Conservation (phyloP, 1,140 invertebrate genomes). For the Tachypleus tridentatus region DNA sequence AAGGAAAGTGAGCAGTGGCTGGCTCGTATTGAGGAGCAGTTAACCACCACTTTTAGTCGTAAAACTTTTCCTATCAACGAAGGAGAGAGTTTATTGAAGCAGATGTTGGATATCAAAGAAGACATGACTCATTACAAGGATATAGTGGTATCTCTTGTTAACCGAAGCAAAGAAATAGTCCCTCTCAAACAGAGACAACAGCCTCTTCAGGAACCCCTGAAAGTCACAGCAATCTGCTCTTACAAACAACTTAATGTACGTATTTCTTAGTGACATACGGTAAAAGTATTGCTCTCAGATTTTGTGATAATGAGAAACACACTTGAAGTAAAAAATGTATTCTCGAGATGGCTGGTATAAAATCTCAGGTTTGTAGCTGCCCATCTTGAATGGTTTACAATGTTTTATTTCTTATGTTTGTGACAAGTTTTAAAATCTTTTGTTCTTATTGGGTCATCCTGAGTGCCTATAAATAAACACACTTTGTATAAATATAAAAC, state of each 20-base stretch:
- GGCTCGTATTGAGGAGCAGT: conserved; percentile 68
- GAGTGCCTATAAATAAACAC: no score
- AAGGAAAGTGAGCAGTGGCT: conserved; percentile 85
- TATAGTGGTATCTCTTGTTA: conserved; percentile 60
- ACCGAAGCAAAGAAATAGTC: conserved; percentile 66
- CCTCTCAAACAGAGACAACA: conserved; percentile 82
- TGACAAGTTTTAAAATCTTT: no score
- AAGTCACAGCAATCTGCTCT: conserved; percentile 79
- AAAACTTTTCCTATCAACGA: conserved; percentile 89
- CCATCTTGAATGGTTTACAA: no score
- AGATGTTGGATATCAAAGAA: conserved; percentile 85
- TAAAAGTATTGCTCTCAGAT: no score
- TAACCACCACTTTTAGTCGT: conserved; percentile 84
- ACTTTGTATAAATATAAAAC: no score
- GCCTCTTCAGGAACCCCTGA: conserved; percentile 64
- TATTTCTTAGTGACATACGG: conserved; percentile 12
- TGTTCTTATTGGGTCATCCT: no score
- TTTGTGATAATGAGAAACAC: no score
- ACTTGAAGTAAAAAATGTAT: no score
- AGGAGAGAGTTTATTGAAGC: conserved; percentile 77
- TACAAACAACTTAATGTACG: conserved; percentile 73
- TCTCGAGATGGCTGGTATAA: no score
- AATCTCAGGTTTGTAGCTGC: no score
- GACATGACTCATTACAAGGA: conserved; percentile 77
- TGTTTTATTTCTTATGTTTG: no score